Evolutionary conservation across 2,113 vertebrate genomes (phyloP), one percentile per base, ranked within the genome.

Genomic region (Thomomys bottae): DNA sequence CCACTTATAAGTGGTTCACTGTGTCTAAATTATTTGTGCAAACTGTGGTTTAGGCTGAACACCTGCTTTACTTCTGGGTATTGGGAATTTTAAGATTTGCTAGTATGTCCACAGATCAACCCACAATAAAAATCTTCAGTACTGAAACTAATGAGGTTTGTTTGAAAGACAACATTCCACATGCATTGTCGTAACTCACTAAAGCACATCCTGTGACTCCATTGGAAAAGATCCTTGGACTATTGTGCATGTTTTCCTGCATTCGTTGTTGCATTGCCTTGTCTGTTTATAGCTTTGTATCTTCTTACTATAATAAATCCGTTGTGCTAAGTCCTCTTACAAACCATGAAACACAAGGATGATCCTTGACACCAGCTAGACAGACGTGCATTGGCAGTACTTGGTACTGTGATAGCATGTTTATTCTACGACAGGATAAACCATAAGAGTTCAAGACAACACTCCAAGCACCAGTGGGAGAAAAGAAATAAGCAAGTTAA

Each of bases 11-110:
- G 80, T 75, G 34, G 28, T 38, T 79, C 42, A 72, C 21, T 42
- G 12, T 77, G 59, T 70, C 24, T 88, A 64, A 83, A 86, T 18
- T 49, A 61, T 72, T 82, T 87, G 83, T 79, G 63, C 42, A 93
- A 91, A 90, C 87, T 36, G 71, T 67, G 64, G 75, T 83, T 90
- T 94, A 66, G 40, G 32, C 12, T 79, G 24, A 88, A 84, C 23
- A 80, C 34, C 49, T 81, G 79, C 45, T 89, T 86, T 92, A 57
- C 71, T 96, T 87, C 75, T 76, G 49, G 81, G 42, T 86, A 61
- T 28, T 40, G 90, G 75, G 45, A 68, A 92, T 83, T 89, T 82
- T 75, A 63, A 49, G 61, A 90, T 40, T 32, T 42, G 38, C 18
- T 36, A 71, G 15, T 26, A 26, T 42, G 23, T 28, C 36, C 45